Base-by-base conservation (phyloP, 2,888 invertebrate species). In the Ecdyonurus torrentis region DNA sequence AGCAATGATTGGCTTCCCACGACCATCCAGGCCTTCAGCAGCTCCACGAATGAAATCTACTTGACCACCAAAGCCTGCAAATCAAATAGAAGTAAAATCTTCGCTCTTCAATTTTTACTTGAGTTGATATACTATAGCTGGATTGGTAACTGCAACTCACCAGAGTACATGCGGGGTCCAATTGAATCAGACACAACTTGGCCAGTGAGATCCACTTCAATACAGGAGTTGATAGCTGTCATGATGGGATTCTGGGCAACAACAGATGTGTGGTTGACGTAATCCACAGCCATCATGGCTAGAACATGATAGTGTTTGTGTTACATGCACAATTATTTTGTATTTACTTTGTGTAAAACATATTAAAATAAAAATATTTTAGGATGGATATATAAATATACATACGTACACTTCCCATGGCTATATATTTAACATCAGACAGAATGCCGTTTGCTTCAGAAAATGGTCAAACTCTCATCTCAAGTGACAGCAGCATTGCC, bases 171-270 rank as follows among this genome's bases (percentile, higher is more conserved):
- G 64, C 77, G 74, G 66, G 83, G 75, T 73, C 96, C 96, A 69
- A 97, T 96, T 23, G 96, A 96, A 73, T 97, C 97, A 0, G 96
- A 84, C 67, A 86, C 86, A 22, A 97, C 85, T 75, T 97, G 97
- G 0, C 97, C 97, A 0, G 95, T 94, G 61, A 97, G 76, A 74
- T 97, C 97, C 2, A 89, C 87, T 76, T 97, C 96, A 69, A 97
- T 90, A 74, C 92, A 93, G 0, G 96, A 95, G 77, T 97, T 97
- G 71, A 97, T 96, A 64, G 96, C 95, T 0, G 95, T 95, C 87
- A 97, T 95, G 69, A 81, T 83, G 0, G 95, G 93, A 75, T 91
- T 90, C 70, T 83, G 82, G 0, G 89, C 84, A 62, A 96, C 84
- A 64, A 94, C 78, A 68, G 84, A 81, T 0, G 89, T 87, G 73